Percentiles rank a stretch among this genome's conserved stretches.
These are phyloP conservation scores for Urocitellus parryii DNA, from an alignment of 2,113 vertebrate genomes.

Conservation along the genomic window DNA sequence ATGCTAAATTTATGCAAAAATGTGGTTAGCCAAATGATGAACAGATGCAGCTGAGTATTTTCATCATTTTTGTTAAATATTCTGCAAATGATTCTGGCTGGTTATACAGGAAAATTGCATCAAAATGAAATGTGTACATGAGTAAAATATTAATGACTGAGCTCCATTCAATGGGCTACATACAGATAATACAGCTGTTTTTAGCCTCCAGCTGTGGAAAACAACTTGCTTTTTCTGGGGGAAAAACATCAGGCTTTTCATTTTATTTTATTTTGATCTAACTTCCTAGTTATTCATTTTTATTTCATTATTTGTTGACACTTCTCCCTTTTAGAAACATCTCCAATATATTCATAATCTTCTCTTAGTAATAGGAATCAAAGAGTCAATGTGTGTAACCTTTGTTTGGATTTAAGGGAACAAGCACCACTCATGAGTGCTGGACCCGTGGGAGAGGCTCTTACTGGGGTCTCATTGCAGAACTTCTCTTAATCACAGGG, in stretches of 20 bases:
- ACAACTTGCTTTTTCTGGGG: constrained; percentile 52
- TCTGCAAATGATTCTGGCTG: constrained; percentile 79
- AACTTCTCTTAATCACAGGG: not conserved
- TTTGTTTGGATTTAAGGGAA: not conserved
- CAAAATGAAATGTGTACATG: constrained; percentile 73
- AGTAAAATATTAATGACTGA: constrained; percentile 79
- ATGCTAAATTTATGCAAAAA: constrained; percentile 81
- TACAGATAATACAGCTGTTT: constrained; percentile 76
- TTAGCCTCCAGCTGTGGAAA: constrained; percentile 71
- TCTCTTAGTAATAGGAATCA: not conserved
- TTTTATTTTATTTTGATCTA: constrained; percentile 55
- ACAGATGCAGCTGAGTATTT: constrained; percentile 80
- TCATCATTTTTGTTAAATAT: constrained; percentile 82
- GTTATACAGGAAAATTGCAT: constrained; percentile 77
- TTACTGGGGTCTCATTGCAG: fast-evolving
- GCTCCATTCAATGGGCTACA: constrained; percentile 55
- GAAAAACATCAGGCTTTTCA: not conserved
- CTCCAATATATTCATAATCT: not conserved
- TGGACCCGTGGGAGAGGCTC: not conserved
- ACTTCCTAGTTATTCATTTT: constrained; percentile 52
- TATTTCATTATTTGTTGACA: not conserved
- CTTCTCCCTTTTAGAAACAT: not conserved
- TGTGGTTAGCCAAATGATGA: constrained; percentile 77
- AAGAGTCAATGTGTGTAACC: not conserved
- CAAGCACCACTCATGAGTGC: not conserved